Conservation (phyloP, 2,797 vertebrate species). For the Pagetopsis macropterus region DNA sequence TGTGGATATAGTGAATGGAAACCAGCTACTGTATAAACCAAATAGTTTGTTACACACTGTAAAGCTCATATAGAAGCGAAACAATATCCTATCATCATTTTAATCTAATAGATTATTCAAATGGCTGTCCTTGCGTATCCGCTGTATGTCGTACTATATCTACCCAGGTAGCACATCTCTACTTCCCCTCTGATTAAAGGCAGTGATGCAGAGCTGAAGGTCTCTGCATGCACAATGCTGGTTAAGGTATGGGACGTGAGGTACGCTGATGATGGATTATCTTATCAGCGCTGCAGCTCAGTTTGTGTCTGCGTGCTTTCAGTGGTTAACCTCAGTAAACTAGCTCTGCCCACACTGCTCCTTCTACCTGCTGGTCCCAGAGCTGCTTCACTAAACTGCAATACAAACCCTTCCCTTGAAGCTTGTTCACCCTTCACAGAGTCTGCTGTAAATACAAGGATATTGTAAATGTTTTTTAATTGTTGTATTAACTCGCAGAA, state of each 20-base stretch:
- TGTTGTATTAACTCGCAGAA: too few species aligned
- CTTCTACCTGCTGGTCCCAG: conserved; percentile 38
- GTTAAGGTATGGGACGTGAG: neutral
- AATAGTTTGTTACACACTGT: too few species aligned
- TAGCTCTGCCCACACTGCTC: neutral
- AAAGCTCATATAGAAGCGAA: too few species aligned
- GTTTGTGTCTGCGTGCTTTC: neutral
- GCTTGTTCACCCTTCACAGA: neutral
- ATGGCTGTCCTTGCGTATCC: neutral
- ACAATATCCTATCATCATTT: too few species aligned
- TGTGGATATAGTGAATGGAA: too few species aligned
- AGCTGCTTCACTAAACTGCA: neutral
- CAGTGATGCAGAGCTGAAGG: neutral
- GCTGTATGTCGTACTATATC: neutral
- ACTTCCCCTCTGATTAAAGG: neutral
- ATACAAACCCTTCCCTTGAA: neutral
- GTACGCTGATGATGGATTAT: conserved; percentile 52
- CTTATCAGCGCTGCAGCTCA: conserved; percentile 28
- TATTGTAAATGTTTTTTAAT: too few species aligned
- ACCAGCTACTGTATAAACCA: too few species aligned
- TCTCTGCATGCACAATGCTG: neutral
- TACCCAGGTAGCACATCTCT: neutral
- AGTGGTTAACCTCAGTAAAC: conserved; percentile 18
- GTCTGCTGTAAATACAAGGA: too few species aligned
- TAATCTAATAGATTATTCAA: too few species aligned